Percentiles rank a stretch among this genome's conserved stretches.
phyloP scores from a whole-genome alignment of 2,797 vertebrate genomes.

The Rhinophrynus dorsalis region DNA sequence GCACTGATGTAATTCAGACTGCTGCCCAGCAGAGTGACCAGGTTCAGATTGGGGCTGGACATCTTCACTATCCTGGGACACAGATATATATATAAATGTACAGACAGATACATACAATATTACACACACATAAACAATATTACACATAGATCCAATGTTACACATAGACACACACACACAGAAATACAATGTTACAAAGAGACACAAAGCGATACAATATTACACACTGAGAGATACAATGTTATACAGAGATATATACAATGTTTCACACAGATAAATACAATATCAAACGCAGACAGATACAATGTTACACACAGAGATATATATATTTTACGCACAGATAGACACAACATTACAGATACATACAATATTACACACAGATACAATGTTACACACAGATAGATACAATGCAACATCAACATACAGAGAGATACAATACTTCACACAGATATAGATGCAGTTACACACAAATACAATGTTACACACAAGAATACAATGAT shows the following conservation, averaged over 20 bases:
- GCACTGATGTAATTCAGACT: conserved; percentile 85
- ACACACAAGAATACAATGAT: background rate
- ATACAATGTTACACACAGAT: background rate
- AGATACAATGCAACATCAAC: background rate
- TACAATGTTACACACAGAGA: background rate
- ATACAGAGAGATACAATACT: background rate
- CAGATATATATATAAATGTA: too few species aligned
- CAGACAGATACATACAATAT: too few species aligned
- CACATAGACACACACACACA: too few species aligned
- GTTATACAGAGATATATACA: too few species aligned
- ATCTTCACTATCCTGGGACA: conserved; percentile 92
- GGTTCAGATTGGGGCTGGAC: conserved; percentile 96
- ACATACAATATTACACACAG: background rate
- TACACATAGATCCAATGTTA: too few species aligned
- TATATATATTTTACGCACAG: background rate
- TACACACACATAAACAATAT: too few species aligned
- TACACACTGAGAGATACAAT: background rate
- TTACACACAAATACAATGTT: background rate
- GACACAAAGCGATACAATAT: background rate
- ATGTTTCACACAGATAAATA: too few species aligned
- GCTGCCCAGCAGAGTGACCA: conserved; percentile 89
- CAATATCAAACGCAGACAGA: too few species aligned
- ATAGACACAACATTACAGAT: background rate
- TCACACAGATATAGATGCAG: background rate
- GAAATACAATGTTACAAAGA: too few species aligned